Percentiles rank a stretch among this genome's conserved stretches.
Evolutionary conservation across 2,113 vertebrate genomes (phyloP).

Genomic region (Chaetops frenatus): DNA sequence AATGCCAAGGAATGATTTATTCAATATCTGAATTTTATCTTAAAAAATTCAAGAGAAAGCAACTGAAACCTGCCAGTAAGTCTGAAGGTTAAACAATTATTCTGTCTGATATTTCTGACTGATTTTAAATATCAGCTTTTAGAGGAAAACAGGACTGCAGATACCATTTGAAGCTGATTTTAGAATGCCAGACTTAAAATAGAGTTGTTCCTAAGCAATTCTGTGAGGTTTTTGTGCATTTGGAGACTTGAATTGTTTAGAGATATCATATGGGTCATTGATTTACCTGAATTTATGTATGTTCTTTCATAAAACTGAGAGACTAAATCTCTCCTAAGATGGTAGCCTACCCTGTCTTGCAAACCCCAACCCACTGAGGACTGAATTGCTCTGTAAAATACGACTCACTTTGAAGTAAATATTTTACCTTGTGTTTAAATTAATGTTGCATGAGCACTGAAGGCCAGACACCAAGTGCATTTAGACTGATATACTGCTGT

Average conservation of each 20-base stretch:
- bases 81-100: background rate
- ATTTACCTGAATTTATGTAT: background rate
- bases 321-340: background rate
- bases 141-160: background rate
- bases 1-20: background rate
- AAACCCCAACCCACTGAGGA: background rate
- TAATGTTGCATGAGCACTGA: background rate
- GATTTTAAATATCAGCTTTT: background rate
- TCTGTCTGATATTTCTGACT: constrained; percentile 1
- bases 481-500: background rate
- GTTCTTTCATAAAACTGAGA: background rate
- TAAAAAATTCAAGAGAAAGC: background rate
- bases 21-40: background rate
- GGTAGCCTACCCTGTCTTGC: background rate
- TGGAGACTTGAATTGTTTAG: background rate
- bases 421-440: constrained; percentile 3
- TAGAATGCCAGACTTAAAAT: background rate
- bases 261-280: background rate
- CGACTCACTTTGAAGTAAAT: background rate
- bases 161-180: background rate
- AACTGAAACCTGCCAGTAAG: background rate
- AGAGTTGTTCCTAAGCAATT: background rate
- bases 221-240: background rate
- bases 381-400: background rate
- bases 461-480: background rate